These are phyloP conservation scores for Euwallacea similis DNA, from an alignment of 1,140 invertebrate genomes.

Conservation along the genomic window DNA sequence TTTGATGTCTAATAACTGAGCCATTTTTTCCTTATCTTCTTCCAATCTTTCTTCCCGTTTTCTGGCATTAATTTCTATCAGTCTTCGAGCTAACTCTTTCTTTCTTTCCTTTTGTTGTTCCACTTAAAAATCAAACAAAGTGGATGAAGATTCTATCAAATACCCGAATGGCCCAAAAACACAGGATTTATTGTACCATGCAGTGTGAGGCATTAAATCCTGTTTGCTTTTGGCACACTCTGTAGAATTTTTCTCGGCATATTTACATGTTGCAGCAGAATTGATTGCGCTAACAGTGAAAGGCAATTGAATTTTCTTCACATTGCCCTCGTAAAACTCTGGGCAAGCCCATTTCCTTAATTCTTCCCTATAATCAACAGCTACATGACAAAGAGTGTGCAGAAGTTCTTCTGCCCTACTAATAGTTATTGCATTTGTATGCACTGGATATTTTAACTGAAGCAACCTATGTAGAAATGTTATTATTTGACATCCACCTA, in stretches of 20 bases:
- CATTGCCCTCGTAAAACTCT: slow-evolving; percentile 82
- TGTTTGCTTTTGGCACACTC: no score
- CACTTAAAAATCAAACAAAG: slow-evolving; percentile 51
- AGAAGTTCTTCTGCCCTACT: slow-evolving; percentile 86
- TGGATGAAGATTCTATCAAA: no score
- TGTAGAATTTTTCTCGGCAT: background rate
- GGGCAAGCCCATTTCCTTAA: slow-evolving; percentile 77
- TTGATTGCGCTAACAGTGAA: slow-evolving; percentile 64
- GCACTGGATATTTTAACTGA: slow-evolving; percentile 91
- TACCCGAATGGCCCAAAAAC: no score
- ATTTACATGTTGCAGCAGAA: slow-evolving; percentile 58
- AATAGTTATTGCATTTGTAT: slow-evolving; percentile 82
- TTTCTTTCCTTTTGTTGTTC: slow-evolving; percentile 87
- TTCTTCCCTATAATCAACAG: slow-evolving; percentile 77
- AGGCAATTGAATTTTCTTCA: slow-evolving; percentile 83
- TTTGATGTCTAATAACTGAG: slow-evolving; percentile 75
- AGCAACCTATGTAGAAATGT: slow-evolving; percentile 86
- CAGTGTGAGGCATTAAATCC: no score
- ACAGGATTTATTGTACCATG: no score
- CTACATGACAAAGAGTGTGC: slow-evolving; percentile 76
- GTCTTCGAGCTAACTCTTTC: slow-evolving; percentile 75
- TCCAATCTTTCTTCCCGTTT: slow-evolving; percentile 82
- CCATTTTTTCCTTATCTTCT: slow-evolving; percentile 86
- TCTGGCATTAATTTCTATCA: slow-evolving; percentile 83
- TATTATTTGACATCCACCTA: slow-evolving; percentile 81